phyloP scores from a whole-genome alignment of 2,888 invertebrate species.

The Hydropsyche betteni region DNA sequence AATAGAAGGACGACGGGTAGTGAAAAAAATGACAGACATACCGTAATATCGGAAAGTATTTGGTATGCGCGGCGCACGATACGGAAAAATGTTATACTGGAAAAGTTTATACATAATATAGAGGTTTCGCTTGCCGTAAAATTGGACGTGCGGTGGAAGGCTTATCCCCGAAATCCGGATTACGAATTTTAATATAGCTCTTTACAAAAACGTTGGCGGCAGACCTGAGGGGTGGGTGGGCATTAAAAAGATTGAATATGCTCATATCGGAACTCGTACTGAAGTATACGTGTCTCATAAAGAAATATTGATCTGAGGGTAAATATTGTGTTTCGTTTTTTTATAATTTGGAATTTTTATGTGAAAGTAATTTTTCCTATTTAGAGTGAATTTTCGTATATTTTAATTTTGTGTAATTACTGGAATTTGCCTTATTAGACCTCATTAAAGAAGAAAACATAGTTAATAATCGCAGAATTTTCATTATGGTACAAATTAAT shows the following conservation, averaged over 20 bases:
- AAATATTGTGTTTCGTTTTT: too few relatives aligned
- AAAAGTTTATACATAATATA: slow-evolving; percentile 33
- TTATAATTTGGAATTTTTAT: too few relatives aligned
- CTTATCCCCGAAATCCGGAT: slow-evolving; percentile 51
- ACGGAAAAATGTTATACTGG: slow-evolving; percentile 26
- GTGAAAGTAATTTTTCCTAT: too few relatives aligned
- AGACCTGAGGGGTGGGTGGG: slow-evolving; percentile 6
- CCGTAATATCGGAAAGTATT: neutral
- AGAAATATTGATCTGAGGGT: too few relatives aligned
- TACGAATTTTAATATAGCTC: slow-evolving; percentile 52
- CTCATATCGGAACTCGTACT: neutral
- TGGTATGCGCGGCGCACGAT: slow-evolving; percentile 20
- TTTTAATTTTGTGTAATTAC: too few relatives aligned
- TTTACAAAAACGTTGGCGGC: slow-evolving; percentile 35
- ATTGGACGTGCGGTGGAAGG: slow-evolving; percentile 47
- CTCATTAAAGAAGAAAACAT: too few relatives aligned
- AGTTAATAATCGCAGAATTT: too few relatives aligned
- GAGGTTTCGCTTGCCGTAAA: slow-evolving; percentile 35
- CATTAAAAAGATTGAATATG: slow-evolving; percentile 44
- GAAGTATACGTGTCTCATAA: too few relatives aligned
- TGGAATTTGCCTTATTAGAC: too few relatives aligned
- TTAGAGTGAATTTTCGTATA: too few relatives aligned
- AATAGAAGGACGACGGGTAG: neutral
- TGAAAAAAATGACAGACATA: slow-evolving; percentile 1
- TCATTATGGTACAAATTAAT: too few relatives aligned